These are phyloP conservation scores for Blennius ocellaris DNA, from an alignment of 2,113 vertebrate species.

Conservation along the genomic window DNA sequence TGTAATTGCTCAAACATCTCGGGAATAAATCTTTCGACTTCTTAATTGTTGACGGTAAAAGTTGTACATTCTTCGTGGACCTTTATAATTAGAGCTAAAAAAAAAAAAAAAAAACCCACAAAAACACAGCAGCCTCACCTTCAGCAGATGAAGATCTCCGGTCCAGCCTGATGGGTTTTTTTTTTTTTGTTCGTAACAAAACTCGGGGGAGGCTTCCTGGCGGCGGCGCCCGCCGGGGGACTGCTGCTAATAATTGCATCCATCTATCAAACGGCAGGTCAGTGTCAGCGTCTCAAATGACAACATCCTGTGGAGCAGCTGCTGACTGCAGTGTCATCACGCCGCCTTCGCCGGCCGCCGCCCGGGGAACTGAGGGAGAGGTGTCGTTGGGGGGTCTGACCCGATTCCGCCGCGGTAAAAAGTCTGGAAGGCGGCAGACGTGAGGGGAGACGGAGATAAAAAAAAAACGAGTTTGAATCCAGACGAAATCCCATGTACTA, in stretches of 20 bases:
- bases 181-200: constrained; percentile 10
- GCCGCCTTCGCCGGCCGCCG: constrained; percentile 31
- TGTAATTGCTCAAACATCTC: too few relatives aligned
- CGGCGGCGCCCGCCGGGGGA: constrained; percentile 31
- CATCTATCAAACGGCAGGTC: constrained; percentile 74
- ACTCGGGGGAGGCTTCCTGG: not conserved
- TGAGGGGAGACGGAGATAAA: too few relatives aligned
- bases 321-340: constrained; percentile 66
- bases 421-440: constrained; percentile 30
- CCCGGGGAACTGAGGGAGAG: constrained; percentile 51
- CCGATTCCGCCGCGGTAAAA: not conserved
- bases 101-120: not conserved
- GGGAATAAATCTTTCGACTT: too few relatives aligned
- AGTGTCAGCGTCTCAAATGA: constrained; percentile 70
- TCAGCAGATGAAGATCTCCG: not conserved
- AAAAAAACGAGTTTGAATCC: too few relatives aligned
- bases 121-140: not conserved
- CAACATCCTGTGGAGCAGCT: constrained; percentile 63
- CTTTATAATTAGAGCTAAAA: not conserved
- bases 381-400: constrained; percentile 47
- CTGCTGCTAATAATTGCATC: constrained; percentile 65
- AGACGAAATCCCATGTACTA: too few relatives aligned
- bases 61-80: too few relatives aligned
- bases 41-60: too few relatives aligned
- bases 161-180: not conserved